Conservation (phyloP, 2,888 invertebrate genomes). For the Plebejus melissa region DNA sequence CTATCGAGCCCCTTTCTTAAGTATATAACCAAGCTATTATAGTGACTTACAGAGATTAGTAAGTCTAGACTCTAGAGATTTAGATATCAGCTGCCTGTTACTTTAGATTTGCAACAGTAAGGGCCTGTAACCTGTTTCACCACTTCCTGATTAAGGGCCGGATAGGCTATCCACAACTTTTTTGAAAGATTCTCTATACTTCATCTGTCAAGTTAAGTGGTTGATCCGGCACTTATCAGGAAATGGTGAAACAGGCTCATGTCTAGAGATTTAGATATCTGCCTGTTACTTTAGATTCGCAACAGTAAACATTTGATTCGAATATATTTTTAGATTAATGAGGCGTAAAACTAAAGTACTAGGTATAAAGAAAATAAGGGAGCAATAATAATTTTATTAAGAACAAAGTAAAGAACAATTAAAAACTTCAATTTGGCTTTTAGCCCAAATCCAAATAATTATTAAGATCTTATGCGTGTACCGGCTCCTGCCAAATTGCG, state of each 20-base stretch:
- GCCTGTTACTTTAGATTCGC: background rate
- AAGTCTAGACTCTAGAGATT: background rate
- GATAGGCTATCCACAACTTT: too few relatives aligned
- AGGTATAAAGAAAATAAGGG: background rate
- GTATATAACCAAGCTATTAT: background rate
- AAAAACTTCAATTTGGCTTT: conserved; percentile 20
- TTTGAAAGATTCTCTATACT: too few relatives aligned
- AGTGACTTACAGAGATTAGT: background rate
- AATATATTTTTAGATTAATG: background rate
- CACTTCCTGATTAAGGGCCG: too few relatives aligned
- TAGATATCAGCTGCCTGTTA: background rate
- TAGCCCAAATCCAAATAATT: conserved; percentile 26
- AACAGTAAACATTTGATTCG: background rate
- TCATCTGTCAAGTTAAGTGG: too few relatives aligned
- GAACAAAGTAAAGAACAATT: conserved; percentile 23
- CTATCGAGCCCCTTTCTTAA: background rate
- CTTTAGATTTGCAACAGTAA: background rate
- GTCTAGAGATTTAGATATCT: background rate
- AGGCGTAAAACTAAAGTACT: background rate
- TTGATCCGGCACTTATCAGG: too few relatives aligned
- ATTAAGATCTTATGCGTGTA: conserved; percentile 27
- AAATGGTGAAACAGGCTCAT: too few relatives aligned
- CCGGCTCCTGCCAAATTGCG: conserved; percentile 25
- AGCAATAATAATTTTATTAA: background rate
- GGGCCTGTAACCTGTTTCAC: too few relatives aligned